Percentiles rank a stretch among this genome's conserved stretches.
phyloP scores from a whole-genome alignment of 2,888 invertebrate genomes.

The Augochlorella aurata region DNA sequence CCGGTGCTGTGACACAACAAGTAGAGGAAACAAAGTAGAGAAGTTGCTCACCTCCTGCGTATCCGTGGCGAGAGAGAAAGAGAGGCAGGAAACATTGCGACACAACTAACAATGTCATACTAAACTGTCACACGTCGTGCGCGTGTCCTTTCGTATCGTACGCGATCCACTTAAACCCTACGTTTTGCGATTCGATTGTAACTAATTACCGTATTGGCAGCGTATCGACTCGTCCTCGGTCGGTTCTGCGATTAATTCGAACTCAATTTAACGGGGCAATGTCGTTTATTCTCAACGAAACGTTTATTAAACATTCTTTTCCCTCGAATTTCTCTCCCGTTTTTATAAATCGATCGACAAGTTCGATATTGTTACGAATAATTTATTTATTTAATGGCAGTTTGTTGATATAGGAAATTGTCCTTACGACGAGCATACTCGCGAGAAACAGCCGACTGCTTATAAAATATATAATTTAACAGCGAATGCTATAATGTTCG shows the following conservation, averaged over 20 bases:
- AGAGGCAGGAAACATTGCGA: slow-evolving; percentile 83
- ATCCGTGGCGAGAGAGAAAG: slow-evolving; percentile 77
- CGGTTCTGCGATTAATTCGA: not conserved
- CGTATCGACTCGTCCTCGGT: slow-evolving; percentile 5
- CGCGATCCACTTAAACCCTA: slow-evolving; percentile 49
- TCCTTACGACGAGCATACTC: too few species aligned
- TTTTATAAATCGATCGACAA: too few species aligned
- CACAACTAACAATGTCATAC: slow-evolving; percentile 83
- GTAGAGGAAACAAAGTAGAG: slow-evolving; percentile 28
- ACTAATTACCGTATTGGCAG: slow-evolving; percentile 16
- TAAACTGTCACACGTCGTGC: slow-evolving; percentile 68
- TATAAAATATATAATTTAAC: too few species aligned
- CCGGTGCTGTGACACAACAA: slow-evolving; percentile 80
- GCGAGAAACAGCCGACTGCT: too few species aligned
- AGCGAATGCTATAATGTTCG: too few species aligned
- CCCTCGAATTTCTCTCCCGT: too few species aligned
- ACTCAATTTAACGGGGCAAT: too few species aligned
- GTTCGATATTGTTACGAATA: too few species aligned
- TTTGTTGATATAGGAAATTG: too few species aligned
- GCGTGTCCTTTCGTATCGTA: slow-evolving; percentile 50
- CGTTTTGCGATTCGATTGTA: slow-evolving; percentile 21
- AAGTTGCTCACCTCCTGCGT: slow-evolving; percentile 82
- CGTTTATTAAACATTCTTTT: too few species aligned
- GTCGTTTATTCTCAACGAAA: too few species aligned
- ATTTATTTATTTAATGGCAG: too few species aligned